A percentile compares a stretch with the other conserved stretches of the same genome.
Conservation (phyloP, 23 tunicate genomes). For the Ciona savignyi region DNA sequence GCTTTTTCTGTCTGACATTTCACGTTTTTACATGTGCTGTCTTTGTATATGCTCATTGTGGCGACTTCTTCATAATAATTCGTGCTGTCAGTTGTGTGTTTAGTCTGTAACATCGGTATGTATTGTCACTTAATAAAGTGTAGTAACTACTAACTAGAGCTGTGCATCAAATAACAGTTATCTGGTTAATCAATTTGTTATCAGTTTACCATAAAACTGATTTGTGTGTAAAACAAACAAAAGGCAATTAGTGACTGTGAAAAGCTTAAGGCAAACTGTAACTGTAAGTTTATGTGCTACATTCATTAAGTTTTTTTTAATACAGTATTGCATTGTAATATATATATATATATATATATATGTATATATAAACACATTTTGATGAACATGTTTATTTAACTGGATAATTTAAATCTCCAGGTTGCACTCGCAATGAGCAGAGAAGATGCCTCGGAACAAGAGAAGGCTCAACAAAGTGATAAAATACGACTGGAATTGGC, state of each 20-base stretch:
- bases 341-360: too few species aligned
- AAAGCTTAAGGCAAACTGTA: constrained; percentile 20
- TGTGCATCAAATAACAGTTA: too few species aligned
- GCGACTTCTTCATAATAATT: too few species aligned
- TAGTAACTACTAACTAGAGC: too few species aligned
- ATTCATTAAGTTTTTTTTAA: constrained; percentile 1
- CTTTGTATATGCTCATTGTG: too few species aligned
- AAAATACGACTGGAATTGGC: constrained; percentile 61
- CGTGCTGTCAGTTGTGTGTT: too few species aligned
- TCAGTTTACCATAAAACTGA: not conserved
- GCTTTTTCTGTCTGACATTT: too few species aligned
- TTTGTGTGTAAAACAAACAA: constrained; percentile 27
- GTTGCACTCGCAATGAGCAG: not conserved
- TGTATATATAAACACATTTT: not conserved
- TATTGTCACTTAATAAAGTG: too few species aligned
- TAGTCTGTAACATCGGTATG: too few species aligned
- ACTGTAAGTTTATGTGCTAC: too few species aligned
- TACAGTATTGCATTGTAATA: not conserved
- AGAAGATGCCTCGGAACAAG: not conserved
- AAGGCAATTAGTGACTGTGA: constrained; percentile 55
- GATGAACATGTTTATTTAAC: not conserved
- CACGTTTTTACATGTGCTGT: too few species aligned
- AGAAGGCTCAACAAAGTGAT: constrained; percentile 8
- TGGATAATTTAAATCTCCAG: not conserved
- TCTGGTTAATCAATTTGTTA: too few species aligned